phyloP scores from a whole-genome alignment of 2,797 vertebrate species.

The Pampus argenteus region DNA sequence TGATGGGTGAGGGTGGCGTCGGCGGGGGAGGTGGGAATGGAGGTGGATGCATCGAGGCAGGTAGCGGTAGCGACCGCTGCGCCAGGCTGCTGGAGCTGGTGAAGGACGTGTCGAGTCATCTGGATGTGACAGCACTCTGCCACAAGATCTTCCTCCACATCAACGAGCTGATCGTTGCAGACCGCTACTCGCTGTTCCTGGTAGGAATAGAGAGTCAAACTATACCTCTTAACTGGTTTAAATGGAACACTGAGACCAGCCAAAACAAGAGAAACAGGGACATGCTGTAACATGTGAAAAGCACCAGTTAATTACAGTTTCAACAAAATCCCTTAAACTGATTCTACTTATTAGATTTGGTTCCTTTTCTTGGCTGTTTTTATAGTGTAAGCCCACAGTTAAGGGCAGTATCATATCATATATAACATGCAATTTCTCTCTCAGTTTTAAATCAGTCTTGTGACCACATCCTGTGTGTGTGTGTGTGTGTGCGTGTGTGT shows the following conservation, averaged over 20 bases:
- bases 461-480: conserved; percentile 10
- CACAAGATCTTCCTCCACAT: conserved; percentile 98
- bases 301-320: background rate
- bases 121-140: conserved; percentile 96
- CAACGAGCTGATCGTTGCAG: conserved; percentile 93
- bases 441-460: background rate
- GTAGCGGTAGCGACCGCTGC: conserved; percentile 84
- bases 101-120: conserved; percentile 95
- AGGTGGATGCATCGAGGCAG: conserved; percentile 22
- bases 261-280: background rate
- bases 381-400: background rate
- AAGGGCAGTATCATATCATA: background rate
- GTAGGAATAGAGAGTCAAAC: conserved; percentile 70
- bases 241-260: background rate
- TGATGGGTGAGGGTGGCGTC: conserved; percentile 62
- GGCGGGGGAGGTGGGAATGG: conserved; percentile 29
- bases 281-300: background rate
- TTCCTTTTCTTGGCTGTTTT: background rate
- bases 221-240: background rate
- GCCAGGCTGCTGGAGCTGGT: conserved; percentile 95
- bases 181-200: conserved; percentile 96
- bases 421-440: background rate
- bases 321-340: too few species aligned
- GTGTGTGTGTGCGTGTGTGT: conserved; percentile 29
- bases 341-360: background rate